Evolutionary conservation across 2,797 vertebrate genomes (phyloP), one percentile per base, ranked within the genome.

Genomic region (Odontamblyopus lacepedii): DNA sequence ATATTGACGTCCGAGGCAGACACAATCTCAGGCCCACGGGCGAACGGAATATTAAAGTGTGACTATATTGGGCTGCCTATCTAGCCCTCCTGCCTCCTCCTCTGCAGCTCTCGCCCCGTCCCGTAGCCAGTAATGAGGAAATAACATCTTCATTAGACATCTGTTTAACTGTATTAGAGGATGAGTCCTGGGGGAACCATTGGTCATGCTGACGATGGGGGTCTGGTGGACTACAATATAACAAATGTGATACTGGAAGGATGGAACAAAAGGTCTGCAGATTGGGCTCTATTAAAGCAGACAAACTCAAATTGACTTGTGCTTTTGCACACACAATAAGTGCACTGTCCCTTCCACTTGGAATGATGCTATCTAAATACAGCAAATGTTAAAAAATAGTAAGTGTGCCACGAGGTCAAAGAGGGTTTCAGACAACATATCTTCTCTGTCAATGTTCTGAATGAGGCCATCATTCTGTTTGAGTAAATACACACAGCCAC

Each of bases 111-210:
- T 78, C 78, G 86, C 87, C 90, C 81, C 88, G 85, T 91, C 82
- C 88, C 79, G 75, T 92, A 92, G 90, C 85, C 90, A 87, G 90
- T 95, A 95, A 95, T 95, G 93, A 95, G 93, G 91, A 93, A 94
- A 94, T 93, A 93, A 93, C 91, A 92, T 94, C 91, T 94, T 95
- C 93, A 95, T 94, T 95, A 94, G 93, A 94, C 89, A 94, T 94
- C 92, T 94, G 91, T 94, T 94, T 94, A 94, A 93, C 86, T 92
- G 90, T 90, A 94, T 94, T 94, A 94, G 84, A 89, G 83, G 89
- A 92, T 82, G 80, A 84, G 91, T 93, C 92, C 93, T 91, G 89
- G 85, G 92, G 93, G 91, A 87, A 91, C 78, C 88, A 93, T 94
- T 94, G 93, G 93, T 93, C 92, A 94, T 92, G 92, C 92, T 87